Base-by-base conservation (phyloP, 1,140 invertebrate species). In the Drosophila ananassae region DNA sequence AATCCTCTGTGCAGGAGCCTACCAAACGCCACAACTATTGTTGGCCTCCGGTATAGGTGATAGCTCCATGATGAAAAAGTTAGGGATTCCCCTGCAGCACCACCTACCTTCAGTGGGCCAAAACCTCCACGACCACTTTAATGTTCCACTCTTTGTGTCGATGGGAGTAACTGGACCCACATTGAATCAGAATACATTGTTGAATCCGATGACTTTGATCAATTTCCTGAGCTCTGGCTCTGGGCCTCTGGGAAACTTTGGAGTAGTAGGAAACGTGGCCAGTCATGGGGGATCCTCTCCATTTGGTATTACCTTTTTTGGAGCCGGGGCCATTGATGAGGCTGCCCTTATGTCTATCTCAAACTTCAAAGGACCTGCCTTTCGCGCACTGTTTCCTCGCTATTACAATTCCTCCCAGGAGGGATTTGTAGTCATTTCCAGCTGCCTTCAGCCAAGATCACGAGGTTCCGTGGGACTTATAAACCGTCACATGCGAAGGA, bases 61-160 rank as follows among this genome's bases (percentile, higher is more conserved):
- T 8, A 81, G 56, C 2, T 68, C 92, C 13, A 74, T 93, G 30
- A 80, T 95, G 10, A 66, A 92, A 13, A 92, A 92, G 78, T 90
- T 92, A n/a, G 57, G 93, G 89, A 93, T 95, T 77, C 81, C 93
- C 0, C 39, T 93, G 1, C 87, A 94, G 48, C 80, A 90, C n/a
- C 87, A 94, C 47, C 91, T 94, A 37, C 92, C 93, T 4, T 62
- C 81, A n/a, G 94, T 96, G 1, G 95, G 95, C 0, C 89, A 91
- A 34, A 95, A 95, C 73, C 85, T 96, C 0, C 95, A 96, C 69
- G 96, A 97, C 79, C 96, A 97, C 76, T 92, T 96, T 68, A 94
- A 95, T 80, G 87, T 95, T 61, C 95, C 95, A 0, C 69, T 96
- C 0, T 96, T 94, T 62, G 93, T 96, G 1, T 94, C 94, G 56